A percentile compares a stretch with the other conserved stretches of the same genome.
These are phyloP conservation scores for Merodon equestris DNA, from an alignment of 2,888 invertebrate species.

Conservation along the genomic window DNA sequence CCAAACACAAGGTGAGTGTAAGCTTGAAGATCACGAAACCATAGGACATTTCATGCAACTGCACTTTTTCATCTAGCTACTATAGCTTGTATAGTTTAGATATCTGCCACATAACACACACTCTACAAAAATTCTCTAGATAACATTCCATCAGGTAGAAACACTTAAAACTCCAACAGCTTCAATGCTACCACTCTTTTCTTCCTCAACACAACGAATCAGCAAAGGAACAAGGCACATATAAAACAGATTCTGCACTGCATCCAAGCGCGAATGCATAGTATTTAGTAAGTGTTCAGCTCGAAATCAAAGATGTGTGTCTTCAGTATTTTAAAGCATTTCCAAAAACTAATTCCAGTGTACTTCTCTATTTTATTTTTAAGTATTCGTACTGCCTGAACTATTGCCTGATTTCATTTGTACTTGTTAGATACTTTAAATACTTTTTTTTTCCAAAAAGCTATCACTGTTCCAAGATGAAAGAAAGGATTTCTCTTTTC, in stretches of 20 bases:
- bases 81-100: background rate
- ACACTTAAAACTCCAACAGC: constrained; percentile 8
- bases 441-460: constrained; percentile 27
- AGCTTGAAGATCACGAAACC: too few relatives aligned
- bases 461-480: constrained; percentile 53
- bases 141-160: background rate
- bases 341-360: constrained; percentile 34
- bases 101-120: background rate
- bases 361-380: constrained; percentile 17
- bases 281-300: constrained; percentile 25
- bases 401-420: constrained; percentile 38
- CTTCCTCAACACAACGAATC: constrained; percentile 33
- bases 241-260: constrained; percentile 26
- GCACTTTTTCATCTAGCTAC: too few relatives aligned
- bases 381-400: constrained; percentile 40
- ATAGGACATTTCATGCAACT: too few relatives aligned
- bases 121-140: background rate
- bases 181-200: constrained; percentile 62
- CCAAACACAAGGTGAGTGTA: too few relatives aligned
- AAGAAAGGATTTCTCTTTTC: constrained; percentile 29
- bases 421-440: constrained; percentile 11
- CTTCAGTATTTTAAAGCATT: constrained; percentile 51
- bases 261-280: constrained; percentile 34
- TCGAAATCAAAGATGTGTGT: constrained; percentile 51
- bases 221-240: background rate